phyloP scores from a whole-genome alignment of 2,888 invertebrate genomes.

The Lycocerus yunnanus region DNA sequence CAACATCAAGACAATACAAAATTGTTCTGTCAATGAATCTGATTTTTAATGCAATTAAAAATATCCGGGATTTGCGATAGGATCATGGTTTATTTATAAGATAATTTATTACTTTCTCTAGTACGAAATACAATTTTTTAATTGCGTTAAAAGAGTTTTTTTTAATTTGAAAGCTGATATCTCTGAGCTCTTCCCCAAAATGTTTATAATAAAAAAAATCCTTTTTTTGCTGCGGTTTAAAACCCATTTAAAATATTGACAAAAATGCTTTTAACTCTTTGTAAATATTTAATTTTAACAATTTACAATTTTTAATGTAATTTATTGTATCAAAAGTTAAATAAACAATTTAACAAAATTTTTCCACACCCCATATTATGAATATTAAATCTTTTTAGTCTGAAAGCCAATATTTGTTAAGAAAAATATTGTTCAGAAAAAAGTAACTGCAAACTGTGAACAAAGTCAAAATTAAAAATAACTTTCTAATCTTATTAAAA shows the following conservation, averaged over 20 bases:
- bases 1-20: too few species aligned
- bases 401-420: background rate
- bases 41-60: too few species aligned
- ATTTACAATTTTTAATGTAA: background rate
- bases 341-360: background rate
- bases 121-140: too few species aligned
- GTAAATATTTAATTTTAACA: background rate
- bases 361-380: background rate
- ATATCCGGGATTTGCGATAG: too few species aligned
- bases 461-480: conserved; percentile 26
- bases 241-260: background rate
- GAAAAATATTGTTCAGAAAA: conserved; percentile 8
- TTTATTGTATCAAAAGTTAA: background rate
- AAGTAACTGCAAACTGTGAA: conserved; percentile 21
- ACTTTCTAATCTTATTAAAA: conserved; percentile 25
- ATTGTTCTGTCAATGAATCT: too few species aligned
- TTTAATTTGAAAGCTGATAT: too few species aligned
- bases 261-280: background rate
- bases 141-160: too few species aligned
- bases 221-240: too few species aligned
- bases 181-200: too few species aligned
- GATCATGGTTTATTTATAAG: too few species aligned
- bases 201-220: too few species aligned
- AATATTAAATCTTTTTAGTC: background rate
- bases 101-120: too few species aligned